phyloP scores from a whole-genome alignment of 2,797 vertebrate species.

The Parauchenoglanis punctatus region DNA sequence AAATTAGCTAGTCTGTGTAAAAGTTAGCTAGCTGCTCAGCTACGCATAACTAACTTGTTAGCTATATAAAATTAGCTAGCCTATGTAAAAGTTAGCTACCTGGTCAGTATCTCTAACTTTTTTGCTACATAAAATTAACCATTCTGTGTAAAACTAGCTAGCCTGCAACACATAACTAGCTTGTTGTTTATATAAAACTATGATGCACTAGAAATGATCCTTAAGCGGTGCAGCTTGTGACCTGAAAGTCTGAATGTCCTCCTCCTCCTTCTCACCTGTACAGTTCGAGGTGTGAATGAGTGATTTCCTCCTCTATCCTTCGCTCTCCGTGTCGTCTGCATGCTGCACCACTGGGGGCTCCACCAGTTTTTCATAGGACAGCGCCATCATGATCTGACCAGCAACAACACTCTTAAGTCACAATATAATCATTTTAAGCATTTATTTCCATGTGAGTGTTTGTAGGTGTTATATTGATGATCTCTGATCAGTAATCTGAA shows the following conservation, averaged over 20 bases:
- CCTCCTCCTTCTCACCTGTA: constrained; percentile 51
- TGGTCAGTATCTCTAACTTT: background rate
- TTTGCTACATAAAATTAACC: too few relatives aligned
- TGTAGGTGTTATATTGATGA: background rate
- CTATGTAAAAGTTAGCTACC: background rate
- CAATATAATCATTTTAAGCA: too few relatives aligned
- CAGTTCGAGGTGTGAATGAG: background rate
- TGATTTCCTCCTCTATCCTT: constrained; percentile 58
- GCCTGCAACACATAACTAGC: background rate
- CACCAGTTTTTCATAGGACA: constrained; percentile 78
- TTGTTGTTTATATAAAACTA: background rate
- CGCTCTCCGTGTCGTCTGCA: constrained; percentile 69
- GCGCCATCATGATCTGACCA: constrained; percentile 77
- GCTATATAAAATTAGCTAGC: too few relatives aligned
- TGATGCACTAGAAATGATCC: too few relatives aligned
- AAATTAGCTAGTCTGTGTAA: background rate
- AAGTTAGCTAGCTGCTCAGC: background rate
- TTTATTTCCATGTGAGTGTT: background rate
- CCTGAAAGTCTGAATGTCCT: background rate
- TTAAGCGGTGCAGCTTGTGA: background rate
- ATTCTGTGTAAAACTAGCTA: background rate
- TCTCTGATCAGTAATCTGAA: background rate
- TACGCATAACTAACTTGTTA: background rate
- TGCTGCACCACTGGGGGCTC: constrained; percentile 71
- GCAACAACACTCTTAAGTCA: constrained; percentile 18